Base-by-base conservation (phyloP, 53 echinoderm and acorn worm genomes). In the Holothuria scabra region DNA sequence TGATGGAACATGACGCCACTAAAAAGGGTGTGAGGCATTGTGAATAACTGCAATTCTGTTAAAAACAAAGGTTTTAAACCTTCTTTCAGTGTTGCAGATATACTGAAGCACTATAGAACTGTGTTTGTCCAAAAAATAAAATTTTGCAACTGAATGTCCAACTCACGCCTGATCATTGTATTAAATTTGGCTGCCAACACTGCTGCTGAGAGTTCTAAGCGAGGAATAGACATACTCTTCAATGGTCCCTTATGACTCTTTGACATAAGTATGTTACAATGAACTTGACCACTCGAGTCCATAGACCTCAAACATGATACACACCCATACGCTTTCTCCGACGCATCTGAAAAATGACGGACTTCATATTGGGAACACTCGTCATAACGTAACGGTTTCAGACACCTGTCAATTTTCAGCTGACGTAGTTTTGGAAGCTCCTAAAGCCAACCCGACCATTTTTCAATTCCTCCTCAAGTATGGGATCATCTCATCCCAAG, bases 41-140 rank as follows among this genome's bases (percentile, higher is more conserved):
- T 59, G 68, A 68, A 86, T 86, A 21, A 72, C 67, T 24, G 83
- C 76, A 12, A 91, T 84, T 80, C 92, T 67, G 63, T 88, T 92
- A 16, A 86, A 86, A 44, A 88, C 92, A 75, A 92, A 92, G 33
- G 88, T 89, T 30, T 86, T 72, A 48, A 92, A 88, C n/a, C 92
- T 60, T 18, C n/a, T n/a, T 5, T 74, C 62, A 12, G 74, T 63
- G 58, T 86, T 89, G 11, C 59, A n/a, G 34, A 89, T 85, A 83
- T 86, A 92, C 25, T 44, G 63, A 26, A 89, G 83, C 32, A 89
- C 92, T 0, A 84, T 85, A 7, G 85, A 83, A 38, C 92, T 89
- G 81, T 91, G n/a, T n/a, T 88, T 8, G 81, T 81, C 85, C 88
- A 83, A 69, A 83, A 91, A 26, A 58, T 25, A 33, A 82, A 81